Percentiles rank a stretch among this genome's conserved stretches.
Conservation (phyloP, 2,797 vertebrate species). For the Siniperca undulata region DNA sequence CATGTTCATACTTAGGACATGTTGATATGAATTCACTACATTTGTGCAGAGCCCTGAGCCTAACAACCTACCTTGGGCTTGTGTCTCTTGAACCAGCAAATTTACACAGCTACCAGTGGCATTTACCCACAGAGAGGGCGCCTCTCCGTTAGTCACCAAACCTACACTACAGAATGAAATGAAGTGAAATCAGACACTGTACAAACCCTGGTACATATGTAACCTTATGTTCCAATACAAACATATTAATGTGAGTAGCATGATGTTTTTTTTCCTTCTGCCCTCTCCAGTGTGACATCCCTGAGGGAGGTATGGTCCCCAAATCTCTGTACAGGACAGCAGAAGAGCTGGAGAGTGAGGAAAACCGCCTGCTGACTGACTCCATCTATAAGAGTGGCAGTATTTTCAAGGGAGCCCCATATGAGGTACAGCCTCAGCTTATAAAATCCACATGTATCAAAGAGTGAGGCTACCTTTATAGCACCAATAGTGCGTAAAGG, state of each 20-base stretch:
- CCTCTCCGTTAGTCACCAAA: no score
- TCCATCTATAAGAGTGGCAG: conserved; percentile 96
- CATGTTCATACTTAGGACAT: no score
- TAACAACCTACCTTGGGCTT: no score
- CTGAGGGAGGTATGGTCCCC: conserved; percentile 94
- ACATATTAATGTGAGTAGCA: not conserved
- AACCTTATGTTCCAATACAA: not conserved
- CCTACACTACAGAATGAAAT: no score
- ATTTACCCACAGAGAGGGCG: no score
- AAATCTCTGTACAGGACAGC: conserved; percentile 94
- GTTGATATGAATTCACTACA: no score
- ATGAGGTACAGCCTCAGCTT: conserved; percentile 86
- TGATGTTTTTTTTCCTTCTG: not conserved
- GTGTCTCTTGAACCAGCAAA: no score
- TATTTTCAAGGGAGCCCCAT: conserved; percentile 94
- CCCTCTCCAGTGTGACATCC: conserved; percentile 90
- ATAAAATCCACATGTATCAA: conserved; percentile 2
- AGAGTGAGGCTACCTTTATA: not conserved
- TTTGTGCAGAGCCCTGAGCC: no score
- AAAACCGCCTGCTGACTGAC: conserved; percentile 91
- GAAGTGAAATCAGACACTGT: not conserved
- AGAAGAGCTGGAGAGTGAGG: conserved; percentile 93
- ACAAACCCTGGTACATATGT: not conserved
- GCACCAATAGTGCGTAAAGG: not conserved
- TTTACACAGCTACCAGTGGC: no score